These are phyloP conservation scores for Hofmannophila pseudospretella DNA, from an alignment of 2,888 invertebrate species.

Conservation along the genomic window DNA sequence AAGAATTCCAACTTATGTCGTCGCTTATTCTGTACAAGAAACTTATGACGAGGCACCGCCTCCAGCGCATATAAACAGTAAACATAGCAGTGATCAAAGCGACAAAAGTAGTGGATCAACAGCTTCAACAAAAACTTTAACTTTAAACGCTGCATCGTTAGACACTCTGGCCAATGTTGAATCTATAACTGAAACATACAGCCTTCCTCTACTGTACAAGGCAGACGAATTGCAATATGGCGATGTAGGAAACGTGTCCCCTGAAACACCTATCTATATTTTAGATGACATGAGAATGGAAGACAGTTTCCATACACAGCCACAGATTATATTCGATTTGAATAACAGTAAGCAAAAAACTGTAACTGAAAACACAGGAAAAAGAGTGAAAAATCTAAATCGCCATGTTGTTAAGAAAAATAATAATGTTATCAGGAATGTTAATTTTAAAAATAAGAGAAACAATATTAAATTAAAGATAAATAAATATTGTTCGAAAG, in stretches of 20 bases:
- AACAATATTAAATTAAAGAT: constrained; percentile 20
- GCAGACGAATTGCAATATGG: constrained; percentile 13
- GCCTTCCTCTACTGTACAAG: constrained; percentile 19
- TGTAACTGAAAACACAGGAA: constrained; percentile 15
- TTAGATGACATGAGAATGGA: constrained; percentile 14
- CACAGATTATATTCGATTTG: constrained; percentile 26
- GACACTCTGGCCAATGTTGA: constrained; percentile 13
- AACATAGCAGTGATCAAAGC: constrained; percentile 24
- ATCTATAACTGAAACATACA: constrained; percentile 11
- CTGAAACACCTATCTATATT: constrained; percentile 12
- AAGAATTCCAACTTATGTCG: constrained; percentile 26
- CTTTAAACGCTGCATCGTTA: constrained; percentile 10
- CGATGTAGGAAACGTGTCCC: constrained; percentile 12
- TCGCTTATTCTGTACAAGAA: constrained; percentile 35
- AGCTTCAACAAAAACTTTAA: constrained; percentile 24
- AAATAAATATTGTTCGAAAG: constrained; percentile 27
- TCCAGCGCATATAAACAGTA: constrained; percentile 25
- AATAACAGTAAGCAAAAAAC: too few species aligned
- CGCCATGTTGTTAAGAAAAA: constrained; percentile 13
- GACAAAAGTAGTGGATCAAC: constrained; percentile 22
- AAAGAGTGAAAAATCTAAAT: constrained; percentile 25
- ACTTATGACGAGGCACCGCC: constrained; percentile 28
- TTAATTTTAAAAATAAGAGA: constrained; percentile 36
- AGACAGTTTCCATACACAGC: constrained; percentile 12
- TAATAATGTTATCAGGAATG: constrained; percentile 23